phyloP scores from a whole-genome alignment of 2,888 invertebrate genomes.

The Noctua comes region DNA sequence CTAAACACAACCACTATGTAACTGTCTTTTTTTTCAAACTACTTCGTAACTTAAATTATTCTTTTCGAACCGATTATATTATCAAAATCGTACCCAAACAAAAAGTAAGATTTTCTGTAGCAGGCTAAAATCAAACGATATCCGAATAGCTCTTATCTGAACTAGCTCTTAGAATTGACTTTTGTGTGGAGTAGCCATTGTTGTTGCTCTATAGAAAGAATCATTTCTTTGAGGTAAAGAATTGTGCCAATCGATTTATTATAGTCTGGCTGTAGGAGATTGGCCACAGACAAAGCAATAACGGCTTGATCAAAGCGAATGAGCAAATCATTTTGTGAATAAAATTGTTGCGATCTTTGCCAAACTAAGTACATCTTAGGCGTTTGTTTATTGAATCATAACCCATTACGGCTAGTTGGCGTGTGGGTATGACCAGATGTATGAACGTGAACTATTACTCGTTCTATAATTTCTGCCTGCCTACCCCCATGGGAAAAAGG shows the following conservation, averaged over 20 bases:
- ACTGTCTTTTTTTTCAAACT: no score
- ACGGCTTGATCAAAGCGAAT: not conserved
- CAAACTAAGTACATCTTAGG: not conserved
- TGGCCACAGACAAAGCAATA: constrained; percentile 1
- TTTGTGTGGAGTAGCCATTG: constrained; percentile 50
- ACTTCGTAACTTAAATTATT: not conserved
- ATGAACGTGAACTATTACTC: no score
- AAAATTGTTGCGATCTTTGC: not conserved
- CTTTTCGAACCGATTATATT: not conserved
- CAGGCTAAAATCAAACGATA: constrained; percentile 19
- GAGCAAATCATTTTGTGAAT: not conserved
- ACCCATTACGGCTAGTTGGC: not conserved
- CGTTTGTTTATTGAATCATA: not conserved
- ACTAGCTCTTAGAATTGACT: constrained; percentile 43
- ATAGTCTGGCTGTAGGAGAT: not conserved
- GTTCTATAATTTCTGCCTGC: no score
- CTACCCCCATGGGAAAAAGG: no score
- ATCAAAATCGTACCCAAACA: not conserved
- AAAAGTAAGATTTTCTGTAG: constrained; percentile 9
- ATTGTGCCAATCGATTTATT: constrained; percentile 44
- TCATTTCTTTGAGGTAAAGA: constrained; percentile 46
- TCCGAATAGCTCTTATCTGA: constrained; percentile 44
- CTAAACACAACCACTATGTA: no score
- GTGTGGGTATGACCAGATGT: no score
- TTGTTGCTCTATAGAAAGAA: constrained; percentile 53